Evolutionary conservation across 1,140 invertebrate species (phyloP).

Genomic region (Phymastichus coffea): DNA sequence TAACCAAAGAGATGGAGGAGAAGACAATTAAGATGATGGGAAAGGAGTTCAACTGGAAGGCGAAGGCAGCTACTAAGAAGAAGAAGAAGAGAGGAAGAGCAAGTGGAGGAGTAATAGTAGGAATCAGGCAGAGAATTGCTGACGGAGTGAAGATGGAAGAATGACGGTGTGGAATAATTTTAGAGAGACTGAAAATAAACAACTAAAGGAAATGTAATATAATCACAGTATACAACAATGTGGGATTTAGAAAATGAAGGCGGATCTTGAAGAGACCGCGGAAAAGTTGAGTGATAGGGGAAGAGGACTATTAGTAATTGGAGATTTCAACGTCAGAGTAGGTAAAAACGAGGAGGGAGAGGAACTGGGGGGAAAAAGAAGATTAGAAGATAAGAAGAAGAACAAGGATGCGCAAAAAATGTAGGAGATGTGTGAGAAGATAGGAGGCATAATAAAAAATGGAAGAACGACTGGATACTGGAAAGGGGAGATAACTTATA

Average conservation of each 20-base stretch:
- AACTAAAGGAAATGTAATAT: not conserved
- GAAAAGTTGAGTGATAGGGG: no score
- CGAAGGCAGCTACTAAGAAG: no score
- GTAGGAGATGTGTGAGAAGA: not conserved
- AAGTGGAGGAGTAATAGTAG: no score
- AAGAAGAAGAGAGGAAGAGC: slow-evolving; percentile 15
- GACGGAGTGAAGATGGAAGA: slow-evolving; percentile 30
- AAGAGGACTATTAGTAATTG: no score
- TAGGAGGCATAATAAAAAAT: not conserved
- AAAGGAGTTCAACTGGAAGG: not conserved
- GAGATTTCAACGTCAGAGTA: no score
- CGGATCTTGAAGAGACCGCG: no score
- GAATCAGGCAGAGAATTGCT: slow-evolving; percentile 11
- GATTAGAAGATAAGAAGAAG: not conserved
- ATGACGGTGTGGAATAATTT: not conserved
- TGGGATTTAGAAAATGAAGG: no score
- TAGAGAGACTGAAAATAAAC: not conserved
- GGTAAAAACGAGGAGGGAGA: not conserved
- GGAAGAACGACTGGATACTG: not conserved
- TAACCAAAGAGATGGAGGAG: not conserved
- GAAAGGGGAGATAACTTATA: no score
- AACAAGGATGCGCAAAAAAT: not conserved
- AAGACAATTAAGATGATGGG: no score
- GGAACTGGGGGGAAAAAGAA: not conserved
- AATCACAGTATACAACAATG: no score